phyloP scores from a whole-genome alignment of 2,113 vertebrate genomes.

The Leptodactylus fuscus region DNA sequence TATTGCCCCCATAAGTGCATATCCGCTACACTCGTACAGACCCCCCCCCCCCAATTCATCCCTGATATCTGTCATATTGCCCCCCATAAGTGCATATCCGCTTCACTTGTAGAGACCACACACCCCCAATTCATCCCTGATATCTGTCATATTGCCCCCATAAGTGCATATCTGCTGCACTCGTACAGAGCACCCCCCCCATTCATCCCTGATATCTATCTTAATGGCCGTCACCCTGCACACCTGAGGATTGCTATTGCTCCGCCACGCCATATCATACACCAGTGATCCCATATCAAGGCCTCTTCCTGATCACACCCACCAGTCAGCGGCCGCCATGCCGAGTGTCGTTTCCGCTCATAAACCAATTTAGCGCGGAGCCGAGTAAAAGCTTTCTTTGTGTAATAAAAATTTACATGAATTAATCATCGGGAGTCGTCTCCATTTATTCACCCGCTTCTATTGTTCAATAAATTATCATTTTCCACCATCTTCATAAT shows the following conservation, averaged over 20 bases:
- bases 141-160: too few species aligned
- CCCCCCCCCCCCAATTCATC: too few species aligned
- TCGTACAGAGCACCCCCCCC: too few species aligned
- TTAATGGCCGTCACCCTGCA: neutral
- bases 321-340: slow-evolving; percentile 65
- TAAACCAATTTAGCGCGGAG: slow-evolving; percentile 16
- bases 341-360: slow-evolving; percentile 25
- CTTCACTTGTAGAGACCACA: too few species aligned
- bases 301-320: slow-evolving; percentile 63
- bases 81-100: too few species aligned
- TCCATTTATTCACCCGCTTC: slow-evolving; percentile 77
- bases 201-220: neutral
- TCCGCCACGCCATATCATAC: too few species aligned
- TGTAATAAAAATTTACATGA: slow-evolving; percentile 77
- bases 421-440: slow-evolving; percentile 85
- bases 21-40: too few species aligned
- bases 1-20: too few species aligned
- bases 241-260: neutral
- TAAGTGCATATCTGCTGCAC: too few species aligned
- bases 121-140: too few species aligned
- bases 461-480: slow-evolving; percentile 83
- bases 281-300: slow-evolving; percentile 63
- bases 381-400: slow-evolving; percentile 77
- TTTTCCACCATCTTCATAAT: slow-evolving; percentile 78
- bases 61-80: too few species aligned